These are phyloP conservation scores for Trachelus troglodyta DNA, from an alignment of 2,888 invertebrate genomes.

Conservation along the genomic window DNA sequence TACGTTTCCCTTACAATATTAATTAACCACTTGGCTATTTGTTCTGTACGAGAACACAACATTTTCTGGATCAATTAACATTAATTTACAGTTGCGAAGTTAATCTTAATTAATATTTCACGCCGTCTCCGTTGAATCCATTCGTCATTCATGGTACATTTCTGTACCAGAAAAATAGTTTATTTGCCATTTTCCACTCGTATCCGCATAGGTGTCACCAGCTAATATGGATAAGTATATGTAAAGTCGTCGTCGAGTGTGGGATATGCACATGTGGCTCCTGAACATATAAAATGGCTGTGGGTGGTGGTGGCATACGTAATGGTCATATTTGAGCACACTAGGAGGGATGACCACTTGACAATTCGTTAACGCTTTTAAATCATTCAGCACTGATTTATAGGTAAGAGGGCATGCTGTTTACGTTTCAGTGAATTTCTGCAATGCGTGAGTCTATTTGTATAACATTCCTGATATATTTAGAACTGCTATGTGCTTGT, in stretches of 20 bases:
- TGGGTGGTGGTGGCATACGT: background rate
- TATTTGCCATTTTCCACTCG: background rate
- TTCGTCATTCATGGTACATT: background rate
- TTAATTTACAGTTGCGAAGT: background rate
- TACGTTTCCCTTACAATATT: background rate
- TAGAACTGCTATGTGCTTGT: slow-evolving; percentile 31
- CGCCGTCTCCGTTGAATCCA: background rate
- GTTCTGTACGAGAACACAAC: background rate
- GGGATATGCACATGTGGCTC: background rate
- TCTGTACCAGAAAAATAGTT: background rate
- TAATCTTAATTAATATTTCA: background rate
- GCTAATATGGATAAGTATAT: background rate
- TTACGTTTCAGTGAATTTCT: slow-evolving; percentile 48
- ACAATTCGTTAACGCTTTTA: background rate
- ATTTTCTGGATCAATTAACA: background rate
- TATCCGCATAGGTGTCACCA: background rate
- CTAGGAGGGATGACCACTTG: background rate
- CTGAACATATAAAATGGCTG: background rate
- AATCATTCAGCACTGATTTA: background rate
- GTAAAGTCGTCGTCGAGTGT: background rate
- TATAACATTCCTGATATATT: slow-evolving; percentile 50
- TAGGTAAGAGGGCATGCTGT: slow-evolving; percentile 36
- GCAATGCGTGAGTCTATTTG: slow-evolving; percentile 50
- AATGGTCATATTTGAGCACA: too few species aligned
- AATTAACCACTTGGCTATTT: background rate